A percentile compares a stretch with the other conserved stretches of the same genome.
Evolutionary conservation across 2,888 invertebrate species (phyloP).

Genomic region (Microlaimidae sp.): DNA sequence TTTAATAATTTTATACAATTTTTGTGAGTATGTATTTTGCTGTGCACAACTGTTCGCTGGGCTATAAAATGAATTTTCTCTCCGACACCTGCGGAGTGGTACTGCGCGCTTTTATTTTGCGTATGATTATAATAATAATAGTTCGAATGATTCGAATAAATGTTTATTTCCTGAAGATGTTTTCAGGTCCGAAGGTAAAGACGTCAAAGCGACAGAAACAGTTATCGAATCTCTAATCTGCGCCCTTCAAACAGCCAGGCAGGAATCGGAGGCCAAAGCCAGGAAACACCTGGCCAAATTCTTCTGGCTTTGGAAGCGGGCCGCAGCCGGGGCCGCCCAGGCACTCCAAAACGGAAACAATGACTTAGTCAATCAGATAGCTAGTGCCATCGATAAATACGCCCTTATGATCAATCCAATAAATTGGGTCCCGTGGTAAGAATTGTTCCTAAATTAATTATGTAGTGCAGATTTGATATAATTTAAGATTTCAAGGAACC

Average conservation of each 20-base stretch:
- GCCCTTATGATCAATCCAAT: background rate
- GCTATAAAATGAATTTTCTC: background rate
- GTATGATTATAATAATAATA: too few species aligned
- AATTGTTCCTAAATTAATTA: too few species aligned
- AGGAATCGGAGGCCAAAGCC: conserved; percentile 21
- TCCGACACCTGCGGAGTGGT: background rate
- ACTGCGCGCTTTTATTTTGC: too few species aligned
- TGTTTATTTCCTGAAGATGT: too few species aligned
- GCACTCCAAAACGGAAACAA: background rate
- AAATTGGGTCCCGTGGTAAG: background rate
- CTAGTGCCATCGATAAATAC: background rate
- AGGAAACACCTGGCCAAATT: conserved; percentile 21
- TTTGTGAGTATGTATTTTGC: too few species aligned
- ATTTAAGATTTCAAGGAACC: too few species aligned
- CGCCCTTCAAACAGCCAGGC: conserved; percentile 22
- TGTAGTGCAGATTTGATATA: too few species aligned
- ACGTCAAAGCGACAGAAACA: background rate
- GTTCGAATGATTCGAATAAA: too few species aligned
- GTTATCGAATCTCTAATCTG: conserved; percentile 20
- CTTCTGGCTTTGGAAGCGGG: conserved; percentile 19
- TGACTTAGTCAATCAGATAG: background rate
- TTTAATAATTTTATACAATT: too few species aligned
- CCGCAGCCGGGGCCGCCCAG: conserved; percentile 3
- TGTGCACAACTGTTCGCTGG: background rate
- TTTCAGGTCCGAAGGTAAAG: too few species aligned